A percentile compares a stretch with the other conserved stretches of the same genome.
Evolutionary conservation across 2,113 vertebrate genomes (phyloP).

Genomic region (Notothenia rossii): DNA sequence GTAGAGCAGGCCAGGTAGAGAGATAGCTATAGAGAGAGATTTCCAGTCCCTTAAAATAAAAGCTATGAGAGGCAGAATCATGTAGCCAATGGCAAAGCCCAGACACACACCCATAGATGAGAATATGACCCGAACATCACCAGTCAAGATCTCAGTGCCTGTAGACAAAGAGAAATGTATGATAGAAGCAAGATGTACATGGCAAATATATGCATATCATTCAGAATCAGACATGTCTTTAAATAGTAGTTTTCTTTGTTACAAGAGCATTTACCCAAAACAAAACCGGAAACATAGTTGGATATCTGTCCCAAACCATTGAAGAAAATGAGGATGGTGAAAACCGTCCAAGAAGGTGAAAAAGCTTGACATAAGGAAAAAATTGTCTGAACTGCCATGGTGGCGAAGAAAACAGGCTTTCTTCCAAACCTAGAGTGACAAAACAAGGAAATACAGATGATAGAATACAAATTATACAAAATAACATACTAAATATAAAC

Average conservation of each 20-base stretch:
- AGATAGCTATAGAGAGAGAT: slow-evolving; percentile 82
- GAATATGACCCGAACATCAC: slow-evolving; percentile 84
- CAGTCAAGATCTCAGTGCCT: slow-evolving; percentile 89
- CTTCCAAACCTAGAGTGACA: slow-evolving; percentile 85
- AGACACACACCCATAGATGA: slow-evolving; percentile 85
- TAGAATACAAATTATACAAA: too few species aligned
- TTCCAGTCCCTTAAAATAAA: slow-evolving; percentile 88
- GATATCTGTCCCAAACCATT: slow-evolving; percentile 90
- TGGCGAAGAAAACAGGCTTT: slow-evolving; percentile 88
- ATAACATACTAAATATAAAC: too few species aligned
- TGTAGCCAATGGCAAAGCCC: slow-evolving; percentile 87
- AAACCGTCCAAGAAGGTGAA: slow-evolving; percentile 87
- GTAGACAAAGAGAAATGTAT: slow-evolving; percentile 24
- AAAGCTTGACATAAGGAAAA: slow-evolving; percentile 88
- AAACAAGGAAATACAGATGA: too few species aligned
- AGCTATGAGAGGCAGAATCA: slow-evolving; percentile 87
- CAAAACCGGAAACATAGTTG: slow-evolving; percentile 91
- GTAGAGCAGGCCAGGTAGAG: slow-evolving; percentile 84
- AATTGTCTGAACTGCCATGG: slow-evolving; percentile 87
- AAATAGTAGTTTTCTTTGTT: too few species aligned
- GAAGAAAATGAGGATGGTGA: slow-evolving; percentile 84
- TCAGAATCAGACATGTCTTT: too few species aligned
- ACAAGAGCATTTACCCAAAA: slow-evolving; percentile 82
- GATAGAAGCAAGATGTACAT: not conserved
- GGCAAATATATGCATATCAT: not conserved